Evolutionary conservation across 2,888 invertebrate species (phyloP), one percentile per base, ranked within the genome.

Genomic region (Epirrita christyi): DNA sequence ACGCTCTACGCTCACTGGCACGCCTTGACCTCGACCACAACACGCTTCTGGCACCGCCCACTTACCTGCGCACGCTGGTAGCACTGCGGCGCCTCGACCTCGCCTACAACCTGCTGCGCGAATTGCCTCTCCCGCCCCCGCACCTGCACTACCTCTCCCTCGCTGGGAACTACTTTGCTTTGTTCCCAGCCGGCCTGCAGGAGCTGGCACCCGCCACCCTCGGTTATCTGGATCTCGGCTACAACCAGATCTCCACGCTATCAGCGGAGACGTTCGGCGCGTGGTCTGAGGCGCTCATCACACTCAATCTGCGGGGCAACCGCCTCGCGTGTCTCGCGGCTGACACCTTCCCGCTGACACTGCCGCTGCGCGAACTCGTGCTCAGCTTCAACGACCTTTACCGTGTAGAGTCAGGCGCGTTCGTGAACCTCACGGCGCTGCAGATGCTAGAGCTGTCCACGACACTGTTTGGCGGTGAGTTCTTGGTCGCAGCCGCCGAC

Each of bases 321-420:
- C 93, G 95, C 67, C 93, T 97, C 21, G 94, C 95, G 2, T 94
- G 91, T 69, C 78, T 95, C 15, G 91, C 93, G 41, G 85, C 92
- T n/a, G 93, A 93, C 50, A 92, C 94, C 3, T 96, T 97, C 73
- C 92, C 93, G 45, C 93, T 94, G 3, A 86, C 96, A n/a, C 93
- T 94, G 9, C 94, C 95, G 61, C 92, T 98, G 56, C 95, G 95
- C 57, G 97, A 97, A 83, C 93, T 98, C 10, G 95, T 96, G 75
- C 88, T 98, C 49, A 97, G 97, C 69, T 97, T 97, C 80, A 98
- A 98, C 79, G 95, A 96, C 65, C 93, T 98, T 47, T 93, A 94
- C 58, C 94, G 94, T 63, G 93, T 98, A 49, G 95, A 96, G 69
- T 92, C 93, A 0, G 93, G 94, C 0, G 66, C 71, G 3, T 96